A percentile compares a stretch with the other conserved stretches of the same genome.
phyloP scores from a whole-genome alignment of 2,113 vertebrate species.

The Pristiophorus japonicus region DNA sequence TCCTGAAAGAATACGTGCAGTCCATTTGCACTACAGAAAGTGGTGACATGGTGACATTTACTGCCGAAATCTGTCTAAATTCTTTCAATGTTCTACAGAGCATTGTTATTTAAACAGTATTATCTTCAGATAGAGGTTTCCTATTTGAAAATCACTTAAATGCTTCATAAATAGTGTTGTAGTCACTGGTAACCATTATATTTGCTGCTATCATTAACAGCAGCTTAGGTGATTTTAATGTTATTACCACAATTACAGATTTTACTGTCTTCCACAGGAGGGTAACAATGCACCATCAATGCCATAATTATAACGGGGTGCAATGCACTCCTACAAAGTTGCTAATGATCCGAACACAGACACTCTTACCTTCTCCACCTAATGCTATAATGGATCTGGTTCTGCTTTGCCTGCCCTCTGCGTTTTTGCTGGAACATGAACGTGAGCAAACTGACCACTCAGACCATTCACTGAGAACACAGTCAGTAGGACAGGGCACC shows the following conservation, averaged over 20 bases:
- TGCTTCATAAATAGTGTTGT: neutral
- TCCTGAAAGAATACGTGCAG: neutral
- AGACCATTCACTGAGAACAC: constrained; percentile 78
- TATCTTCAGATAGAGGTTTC: neutral
- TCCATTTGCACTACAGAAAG: neutral
- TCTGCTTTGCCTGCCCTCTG: constrained; percentile 79
- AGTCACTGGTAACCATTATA: neutral
- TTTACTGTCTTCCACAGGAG: neutral
- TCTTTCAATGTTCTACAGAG: neutral
- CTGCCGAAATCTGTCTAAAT: neutral
- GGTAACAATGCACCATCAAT: neutral
- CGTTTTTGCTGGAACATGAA: constrained; percentile 74
- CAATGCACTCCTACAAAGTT: neutral
- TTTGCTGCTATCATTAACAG: neutral
- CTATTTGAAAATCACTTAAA: neutral
- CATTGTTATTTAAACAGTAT: neutral
- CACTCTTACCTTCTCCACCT: constrained; percentile 73
- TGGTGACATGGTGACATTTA: neutral
- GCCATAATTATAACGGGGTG: neutral
- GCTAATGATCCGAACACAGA: neutral
- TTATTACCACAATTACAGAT: neutral
- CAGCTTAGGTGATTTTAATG: neutral
- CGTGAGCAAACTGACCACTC: constrained; percentile 82
- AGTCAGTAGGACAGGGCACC: constrained; percentile 75
- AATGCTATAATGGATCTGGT: constrained; percentile 73